A percentile compares a stretch with the other conserved stretches of the same genome.
phyloP scores from a whole-genome alignment of 2,797 vertebrate species.

The Heliangelus exortis region DNA sequence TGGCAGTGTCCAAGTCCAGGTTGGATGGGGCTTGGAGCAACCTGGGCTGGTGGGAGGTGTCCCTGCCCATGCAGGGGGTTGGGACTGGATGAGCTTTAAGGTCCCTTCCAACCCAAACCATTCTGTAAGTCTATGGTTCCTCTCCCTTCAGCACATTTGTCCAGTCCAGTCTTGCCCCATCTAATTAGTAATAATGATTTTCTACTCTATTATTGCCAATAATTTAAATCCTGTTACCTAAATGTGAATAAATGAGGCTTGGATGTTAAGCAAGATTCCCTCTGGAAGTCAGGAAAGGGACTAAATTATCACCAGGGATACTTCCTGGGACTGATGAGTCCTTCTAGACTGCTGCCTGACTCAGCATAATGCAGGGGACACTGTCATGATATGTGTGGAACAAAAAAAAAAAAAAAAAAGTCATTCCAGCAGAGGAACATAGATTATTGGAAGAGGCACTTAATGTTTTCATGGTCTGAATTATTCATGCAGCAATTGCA shows the following conservation, averaged over 20 bases:
- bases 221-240: not conserved
- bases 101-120: too few species aligned
- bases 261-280: not conserved
- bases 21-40: too few species aligned
- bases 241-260: not conserved
- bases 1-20: too few species aligned
- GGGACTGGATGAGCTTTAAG: too few species aligned
- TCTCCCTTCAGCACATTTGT: not conserved
- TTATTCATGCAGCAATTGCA: not conserved
- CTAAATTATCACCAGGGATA: not conserved
- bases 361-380: not conserved
- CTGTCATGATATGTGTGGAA: not conserved
- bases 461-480: not conserved
- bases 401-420: not conserved
- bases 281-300: not conserved
- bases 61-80: too few species aligned
- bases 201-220: not conserved
- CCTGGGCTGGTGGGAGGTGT: too few species aligned
- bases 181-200: not conserved
- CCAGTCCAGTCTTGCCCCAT: not conserved
- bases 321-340: not conserved
- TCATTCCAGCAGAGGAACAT: not conserved
- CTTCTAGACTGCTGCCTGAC: not conserved
- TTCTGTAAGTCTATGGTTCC: not conserved
- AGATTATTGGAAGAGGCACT: not conserved